Percentiles rank a stretch among this genome's conserved stretches.
phyloP scores from a whole-genome alignment of 2,888 invertebrate genomes.

The Halocaridina rubra region DNA sequence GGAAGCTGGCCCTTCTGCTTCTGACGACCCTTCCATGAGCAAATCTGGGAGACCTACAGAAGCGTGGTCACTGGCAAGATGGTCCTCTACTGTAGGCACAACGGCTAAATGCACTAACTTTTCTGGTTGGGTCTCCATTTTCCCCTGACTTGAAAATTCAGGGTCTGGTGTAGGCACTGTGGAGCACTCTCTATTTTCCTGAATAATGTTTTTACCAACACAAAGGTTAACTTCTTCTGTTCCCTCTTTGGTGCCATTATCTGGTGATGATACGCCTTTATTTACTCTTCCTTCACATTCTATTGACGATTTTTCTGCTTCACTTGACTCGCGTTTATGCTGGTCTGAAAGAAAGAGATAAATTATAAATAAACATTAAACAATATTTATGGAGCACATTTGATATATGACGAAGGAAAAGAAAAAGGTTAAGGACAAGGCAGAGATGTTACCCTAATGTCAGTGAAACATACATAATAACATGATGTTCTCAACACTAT shows the following conservation, averaged over 20 bases:
- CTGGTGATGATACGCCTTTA: not conserved
- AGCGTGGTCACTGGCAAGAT: not conserved
- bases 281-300: not conserved
- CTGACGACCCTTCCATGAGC: constrained; percentile 7
- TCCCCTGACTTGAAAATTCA: constrained; percentile 12
- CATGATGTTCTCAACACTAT: too few species aligned
- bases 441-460: too few species aligned
- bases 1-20: too few species aligned
- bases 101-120: constrained; percentile 26
- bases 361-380: too few species aligned
- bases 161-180: constrained; percentile 42
- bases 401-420: too few species aligned
- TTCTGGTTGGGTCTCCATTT: constrained; percentile 19
- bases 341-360: not conserved
- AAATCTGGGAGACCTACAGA: constrained; percentile 23
- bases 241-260: not conserved
- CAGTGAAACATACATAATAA: too few species aligned
- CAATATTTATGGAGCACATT: too few species aligned
- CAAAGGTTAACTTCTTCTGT: too few species aligned
- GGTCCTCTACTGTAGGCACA: constrained; percentile 38
- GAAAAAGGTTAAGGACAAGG: too few species aligned
- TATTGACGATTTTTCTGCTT: not conserved
- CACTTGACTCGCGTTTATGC: not conserved
- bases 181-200: constrained; percentile 24
- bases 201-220: too few species aligned